phyloP scores from a whole-genome alignment of 1,140 invertebrate genomes.

The Drosophila saltans region DNA sequence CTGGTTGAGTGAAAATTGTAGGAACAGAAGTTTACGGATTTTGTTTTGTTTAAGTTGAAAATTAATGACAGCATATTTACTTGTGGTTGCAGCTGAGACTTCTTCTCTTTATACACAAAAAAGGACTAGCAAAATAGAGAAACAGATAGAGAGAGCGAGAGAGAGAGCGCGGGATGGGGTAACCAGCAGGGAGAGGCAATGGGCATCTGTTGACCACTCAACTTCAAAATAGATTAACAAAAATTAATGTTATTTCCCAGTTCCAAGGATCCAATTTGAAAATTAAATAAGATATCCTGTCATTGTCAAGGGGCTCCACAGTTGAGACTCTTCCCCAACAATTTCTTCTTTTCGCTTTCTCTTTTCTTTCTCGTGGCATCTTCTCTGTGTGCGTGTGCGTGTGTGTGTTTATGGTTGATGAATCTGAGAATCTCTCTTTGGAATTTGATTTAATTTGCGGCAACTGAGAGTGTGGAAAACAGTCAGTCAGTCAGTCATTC shows the following conservation, averaged over 20 bases:
- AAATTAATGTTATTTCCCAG: constrained; percentile 74
- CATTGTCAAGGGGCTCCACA: constrained; percentile 52
- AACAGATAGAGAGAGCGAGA: neutral
- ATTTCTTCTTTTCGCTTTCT: constrained; percentile 4
- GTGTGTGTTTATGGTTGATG: constrained; percentile 43
- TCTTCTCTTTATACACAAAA: neutral
- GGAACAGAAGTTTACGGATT: constrained; percentile 44
- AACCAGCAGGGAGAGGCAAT: neutral
- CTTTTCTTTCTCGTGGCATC: neutral
- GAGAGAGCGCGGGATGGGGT: neutral
- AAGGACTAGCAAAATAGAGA: neutral
- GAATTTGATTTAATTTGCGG: constrained; percentile 59
- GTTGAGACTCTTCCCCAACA: neutral
- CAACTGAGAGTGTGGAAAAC: constrained; percentile 23
- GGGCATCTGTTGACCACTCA: constrained; percentile 45
- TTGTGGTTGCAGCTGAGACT: constrained; percentile 58
- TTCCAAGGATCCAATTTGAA: constrained; percentile 33
- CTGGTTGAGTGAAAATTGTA: too few species aligned
- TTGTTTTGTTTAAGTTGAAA: constrained; percentile 71
- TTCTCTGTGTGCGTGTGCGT: constrained; percentile 14
- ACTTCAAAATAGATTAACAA: constrained; percentile 80
- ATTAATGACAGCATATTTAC: constrained; percentile 81
- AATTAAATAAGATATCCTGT: constrained; percentile 81
- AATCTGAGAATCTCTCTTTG: constrained; percentile 37
- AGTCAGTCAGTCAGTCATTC: neutral